Conservation (phyloP, 2,113 vertebrate genomes). For the Carettochelys insculpta region DNA sequence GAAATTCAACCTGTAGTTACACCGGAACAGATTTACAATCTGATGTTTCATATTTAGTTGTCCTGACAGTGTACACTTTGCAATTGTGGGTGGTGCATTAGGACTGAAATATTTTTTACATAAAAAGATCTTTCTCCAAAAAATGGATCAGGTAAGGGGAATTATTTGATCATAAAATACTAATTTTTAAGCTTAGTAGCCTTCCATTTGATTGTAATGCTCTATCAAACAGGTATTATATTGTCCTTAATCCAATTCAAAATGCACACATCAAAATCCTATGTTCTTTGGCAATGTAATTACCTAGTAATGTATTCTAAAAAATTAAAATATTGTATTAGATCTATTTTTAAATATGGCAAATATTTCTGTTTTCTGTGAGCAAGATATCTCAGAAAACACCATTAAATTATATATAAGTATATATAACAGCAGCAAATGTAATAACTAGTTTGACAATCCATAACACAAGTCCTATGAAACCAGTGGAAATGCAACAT, state of each 20-base stretch:
- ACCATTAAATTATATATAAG: too few relatives aligned
- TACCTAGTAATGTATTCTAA: not conserved
- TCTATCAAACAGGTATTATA: not conserved
- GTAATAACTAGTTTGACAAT: not conserved
- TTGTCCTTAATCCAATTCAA: not conserved
- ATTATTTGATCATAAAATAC: not conserved
- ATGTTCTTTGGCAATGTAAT: not conserved
- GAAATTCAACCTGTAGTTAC: too few relatives aligned
- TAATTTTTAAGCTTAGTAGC: not conserved
- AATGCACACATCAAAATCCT: rapidly evolving
- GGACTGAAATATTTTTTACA: not conserved
- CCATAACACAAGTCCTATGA: not conserved
- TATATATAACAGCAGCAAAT: not conserved
- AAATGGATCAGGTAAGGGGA: not conserved
- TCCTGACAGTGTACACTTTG: not conserved
- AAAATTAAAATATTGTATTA: not conserved
- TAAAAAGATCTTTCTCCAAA: not conserved
- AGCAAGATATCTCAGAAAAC: not conserved
- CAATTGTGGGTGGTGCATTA: not conserved
- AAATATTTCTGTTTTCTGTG: not conserved
- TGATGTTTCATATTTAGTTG: not conserved
- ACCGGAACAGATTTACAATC: not conserved
- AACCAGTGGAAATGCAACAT: not conserved
- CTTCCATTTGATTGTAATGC: not conserved
- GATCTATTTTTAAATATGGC: not conserved